phyloP scores from a whole-genome alignment of 2,113 vertebrate species.

The Jacana jacana region DNA sequence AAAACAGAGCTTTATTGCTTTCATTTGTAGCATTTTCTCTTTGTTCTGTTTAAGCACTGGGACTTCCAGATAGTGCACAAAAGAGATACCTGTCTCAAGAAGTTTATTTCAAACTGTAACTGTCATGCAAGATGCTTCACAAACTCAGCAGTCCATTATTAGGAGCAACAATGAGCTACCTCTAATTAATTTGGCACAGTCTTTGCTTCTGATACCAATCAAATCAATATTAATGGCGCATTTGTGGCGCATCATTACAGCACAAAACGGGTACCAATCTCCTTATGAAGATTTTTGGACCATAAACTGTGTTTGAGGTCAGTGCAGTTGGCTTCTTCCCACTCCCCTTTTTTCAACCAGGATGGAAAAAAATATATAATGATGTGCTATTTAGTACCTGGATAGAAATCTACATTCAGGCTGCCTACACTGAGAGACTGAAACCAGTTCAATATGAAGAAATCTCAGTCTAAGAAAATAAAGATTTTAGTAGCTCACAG shows the following conservation, averaged over 20 bases:
- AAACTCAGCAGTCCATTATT: slow-evolving; percentile 41
- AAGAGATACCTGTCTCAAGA: slow-evolving; percentile 58
- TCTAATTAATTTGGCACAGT: slow-evolving; percentile 56
- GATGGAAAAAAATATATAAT: slow-evolving; percentile 48
- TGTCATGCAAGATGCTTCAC: slow-evolving; percentile 8
- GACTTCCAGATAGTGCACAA: slow-evolving; percentile 18
- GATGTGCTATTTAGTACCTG: slow-evolving; percentile 56
- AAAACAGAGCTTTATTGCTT: slow-evolving; percentile 54
- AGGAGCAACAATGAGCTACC: slow-evolving; percentile 16
- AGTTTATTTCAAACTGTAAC: slow-evolving; percentile 28
- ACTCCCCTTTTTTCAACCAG: slow-evolving; percentile 26
- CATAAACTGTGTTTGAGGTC: slow-evolving; percentile 29
- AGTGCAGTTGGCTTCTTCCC: slow-evolving; percentile 14
- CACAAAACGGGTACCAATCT: slow-evolving; percentile 18
- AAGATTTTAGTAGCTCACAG: slow-evolving; percentile 13
- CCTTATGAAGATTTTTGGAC: slow-evolving; percentile 44
- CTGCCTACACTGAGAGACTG: not conserved
- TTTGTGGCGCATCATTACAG: not conserved
- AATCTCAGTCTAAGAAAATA: slow-evolving; percentile 63
- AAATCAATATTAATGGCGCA: slow-evolving; percentile 48
- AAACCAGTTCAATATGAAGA: slow-evolving; percentile 50
- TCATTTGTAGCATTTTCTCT: slow-evolving; percentile 48
- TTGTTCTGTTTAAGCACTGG: slow-evolving; percentile 32
- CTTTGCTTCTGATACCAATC: slow-evolving; percentile 55
- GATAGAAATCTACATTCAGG: slow-evolving; percentile 42